Percentiles rank a stretch among this genome's conserved stretches.
Evolutionary conservation across 2,888 invertebrate genomes (phyloP).

Genomic region (Osmoderma eremita): DNA sequence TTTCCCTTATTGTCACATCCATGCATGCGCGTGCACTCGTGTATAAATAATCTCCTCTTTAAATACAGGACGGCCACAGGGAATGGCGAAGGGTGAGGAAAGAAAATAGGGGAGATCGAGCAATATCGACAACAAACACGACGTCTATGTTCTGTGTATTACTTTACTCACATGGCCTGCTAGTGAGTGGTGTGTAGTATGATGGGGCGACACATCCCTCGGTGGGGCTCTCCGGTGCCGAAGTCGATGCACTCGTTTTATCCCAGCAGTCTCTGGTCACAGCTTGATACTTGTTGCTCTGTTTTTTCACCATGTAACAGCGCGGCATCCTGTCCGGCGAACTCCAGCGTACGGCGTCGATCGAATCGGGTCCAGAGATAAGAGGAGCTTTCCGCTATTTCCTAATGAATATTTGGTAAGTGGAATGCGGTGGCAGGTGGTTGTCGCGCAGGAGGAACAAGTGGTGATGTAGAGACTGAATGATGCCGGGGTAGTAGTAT

Average conservation of each 20-base stretch:
- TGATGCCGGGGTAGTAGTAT: constrained; percentile 53
- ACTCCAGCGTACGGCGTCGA: constrained; percentile 13
- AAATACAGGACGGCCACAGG: constrained; percentile 8
- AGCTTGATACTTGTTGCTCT: constrained; percentile 66
- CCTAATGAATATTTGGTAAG: constrained; percentile 45
- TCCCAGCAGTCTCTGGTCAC: constrained; percentile 64
- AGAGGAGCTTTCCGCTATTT: constrained; percentile 22
- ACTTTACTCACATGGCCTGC: constrained; percentile 52
- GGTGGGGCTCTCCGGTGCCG: constrained; percentile 67
- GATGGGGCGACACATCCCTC: constrained; percentile 72
- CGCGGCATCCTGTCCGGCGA: constrained; percentile 71
- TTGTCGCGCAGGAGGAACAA: constrained; percentile 57
- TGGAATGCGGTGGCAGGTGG: constrained; percentile 58
- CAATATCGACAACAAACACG: constrained; percentile 18
- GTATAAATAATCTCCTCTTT: constrained; percentile 4
- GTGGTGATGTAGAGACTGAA: constrained; percentile 53
- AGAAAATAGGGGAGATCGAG: constrained; percentile 2
- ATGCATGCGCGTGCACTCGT: neutral
- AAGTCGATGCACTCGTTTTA: constrained; percentile 57
- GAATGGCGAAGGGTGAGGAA: neutral
- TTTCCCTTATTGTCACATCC: neutral
- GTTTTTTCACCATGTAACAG: constrained; percentile 80
- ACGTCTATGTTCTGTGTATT: neutral
- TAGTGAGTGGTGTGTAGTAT: constrained; percentile 67
- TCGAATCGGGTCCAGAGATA: neutral